Conservation (phyloP, 2,888 invertebrate genomes). For the Andrena bucephala region DNA sequence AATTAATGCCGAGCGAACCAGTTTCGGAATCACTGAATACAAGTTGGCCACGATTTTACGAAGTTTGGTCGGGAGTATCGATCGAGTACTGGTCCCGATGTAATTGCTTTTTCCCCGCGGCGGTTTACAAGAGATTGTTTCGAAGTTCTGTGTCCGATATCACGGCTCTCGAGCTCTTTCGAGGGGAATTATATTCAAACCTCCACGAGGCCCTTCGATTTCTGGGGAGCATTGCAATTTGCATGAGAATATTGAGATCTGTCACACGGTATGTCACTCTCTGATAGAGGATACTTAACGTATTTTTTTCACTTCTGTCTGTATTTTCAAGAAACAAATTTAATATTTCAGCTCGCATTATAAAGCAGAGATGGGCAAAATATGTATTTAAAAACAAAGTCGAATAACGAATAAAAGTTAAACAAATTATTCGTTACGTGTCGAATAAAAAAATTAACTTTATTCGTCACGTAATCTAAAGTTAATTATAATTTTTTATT, state of each 20-base stretch:
- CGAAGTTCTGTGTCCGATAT: conserved; percentile 13
- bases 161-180: background rate
- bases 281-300: too few relatives aligned
- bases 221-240: background rate
- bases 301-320: too few relatives aligned
- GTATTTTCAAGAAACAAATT: too few relatives aligned
- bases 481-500: too few relatives aligned
- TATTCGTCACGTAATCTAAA: too few relatives aligned
- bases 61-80: conserved; percentile 36
- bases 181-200: background rate
- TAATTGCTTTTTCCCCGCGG: conserved; percentile 48
- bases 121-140: conserved; percentile 42
- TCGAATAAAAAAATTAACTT: too few relatives aligned
- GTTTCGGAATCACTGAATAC: conserved; percentile 30
- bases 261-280: too few relatives aligned
- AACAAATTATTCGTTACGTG: too few relatives aligned
- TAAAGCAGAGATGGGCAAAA: too few relatives aligned
- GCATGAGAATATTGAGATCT: background rate
- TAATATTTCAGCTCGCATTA: too few relatives aligned
- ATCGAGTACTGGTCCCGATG: conserved; percentile 17
- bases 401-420: too few relatives aligned
- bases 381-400: too few relatives aligned
- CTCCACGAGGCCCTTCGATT: background rate
- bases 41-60: conserved; percentile 21
- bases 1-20: conserved; percentile 41